Conservation (phyloP, 2,113 vertebrate genomes). For the Jacana jacana region DNA sequence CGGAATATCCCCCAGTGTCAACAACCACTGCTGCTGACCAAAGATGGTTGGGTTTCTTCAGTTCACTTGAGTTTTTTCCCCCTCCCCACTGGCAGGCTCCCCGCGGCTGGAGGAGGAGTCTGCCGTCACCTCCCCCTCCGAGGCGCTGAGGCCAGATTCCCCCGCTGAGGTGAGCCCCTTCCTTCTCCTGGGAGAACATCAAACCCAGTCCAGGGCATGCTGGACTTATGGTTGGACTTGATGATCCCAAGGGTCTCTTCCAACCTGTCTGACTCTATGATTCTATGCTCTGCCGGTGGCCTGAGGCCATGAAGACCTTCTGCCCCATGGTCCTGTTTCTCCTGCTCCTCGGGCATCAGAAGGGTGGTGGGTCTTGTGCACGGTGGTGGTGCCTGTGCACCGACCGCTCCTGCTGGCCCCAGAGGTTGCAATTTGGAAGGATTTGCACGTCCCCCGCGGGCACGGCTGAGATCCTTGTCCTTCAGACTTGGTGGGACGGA, state of each 20-base stretch:
- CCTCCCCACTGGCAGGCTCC: not conserved
- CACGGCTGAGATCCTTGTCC: not conserved
- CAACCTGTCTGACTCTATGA: no score
- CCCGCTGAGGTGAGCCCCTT: not conserved
- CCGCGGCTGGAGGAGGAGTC: slow-evolving; percentile 44
- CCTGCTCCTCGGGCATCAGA: not conserved
- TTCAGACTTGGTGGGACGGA: not conserved
- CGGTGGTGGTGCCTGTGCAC: no score
- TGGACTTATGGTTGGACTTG: no score
- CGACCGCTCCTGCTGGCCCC: not conserved
- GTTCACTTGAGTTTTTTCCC: not conserved
- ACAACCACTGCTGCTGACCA: slow-evolving; percentile 22
- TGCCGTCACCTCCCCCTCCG: not conserved
- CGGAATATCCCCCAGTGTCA: slow-evolving; percentile 11
- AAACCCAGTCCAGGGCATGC: not conserved
- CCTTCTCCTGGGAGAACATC: not conserved
- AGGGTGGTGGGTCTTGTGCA: not conserved
- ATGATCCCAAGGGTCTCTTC: no score
- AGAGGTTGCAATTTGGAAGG: not conserved
- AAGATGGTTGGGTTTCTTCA: slow-evolving; percentile 55
- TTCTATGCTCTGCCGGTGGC: not conserved
- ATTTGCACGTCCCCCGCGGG: fast-evolving
- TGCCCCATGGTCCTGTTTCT: not conserved
- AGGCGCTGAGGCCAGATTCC: not conserved
- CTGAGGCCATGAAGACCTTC: not conserved